These are phyloP conservation scores for Holcopasites calliopsidis DNA, from an alignment of 1,140 invertebrate species.

Conservation along the genomic window DNA sequence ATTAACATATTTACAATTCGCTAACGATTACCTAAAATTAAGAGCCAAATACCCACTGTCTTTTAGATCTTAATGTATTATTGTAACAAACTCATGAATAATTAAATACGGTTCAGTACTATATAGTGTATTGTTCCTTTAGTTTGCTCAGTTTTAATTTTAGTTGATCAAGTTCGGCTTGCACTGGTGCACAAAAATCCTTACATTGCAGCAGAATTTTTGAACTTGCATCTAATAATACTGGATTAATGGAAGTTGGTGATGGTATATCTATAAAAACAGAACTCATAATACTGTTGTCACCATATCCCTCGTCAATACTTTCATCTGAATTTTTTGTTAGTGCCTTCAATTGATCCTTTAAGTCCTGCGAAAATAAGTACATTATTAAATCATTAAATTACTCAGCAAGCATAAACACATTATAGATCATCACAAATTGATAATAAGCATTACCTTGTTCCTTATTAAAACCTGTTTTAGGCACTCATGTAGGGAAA, in stretches of 20 bases:
- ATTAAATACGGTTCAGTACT: background rate
- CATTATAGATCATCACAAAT: background rate
- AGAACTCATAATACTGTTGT: constrained; percentile 49
- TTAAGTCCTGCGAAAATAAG: constrained; percentile 54
- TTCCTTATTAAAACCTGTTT: constrained; percentile 61
- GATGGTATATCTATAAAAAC: constrained; percentile 62
- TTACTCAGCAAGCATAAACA: background rate
- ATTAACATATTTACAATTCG: constrained; percentile 14
- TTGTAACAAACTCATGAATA: background rate
- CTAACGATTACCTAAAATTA: background rate
- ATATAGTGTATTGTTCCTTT: constrained; percentile 27
- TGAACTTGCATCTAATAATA: constrained; percentile 66
- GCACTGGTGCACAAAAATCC: constrained; percentile 67
- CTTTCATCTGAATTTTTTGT: constrained; percentile 65
- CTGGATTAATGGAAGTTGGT: constrained; percentile 64
- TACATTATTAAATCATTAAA: background rate
- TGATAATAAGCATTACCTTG: constrained; percentile 51
- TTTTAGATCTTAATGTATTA: constrained; percentile 2
- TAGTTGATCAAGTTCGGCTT: constrained; percentile 67
- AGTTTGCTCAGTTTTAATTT: constrained; percentile 63
- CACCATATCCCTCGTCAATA: constrained; percentile 72
- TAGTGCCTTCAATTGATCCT: constrained; percentile 58
- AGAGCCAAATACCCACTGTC: constrained; percentile 1
- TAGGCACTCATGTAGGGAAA: constrained; percentile 55
- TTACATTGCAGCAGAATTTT: constrained; percentile 66